phyloP scores from a whole-genome alignment of 2,797 vertebrate species.

The Labeo calbasu region DNA sequence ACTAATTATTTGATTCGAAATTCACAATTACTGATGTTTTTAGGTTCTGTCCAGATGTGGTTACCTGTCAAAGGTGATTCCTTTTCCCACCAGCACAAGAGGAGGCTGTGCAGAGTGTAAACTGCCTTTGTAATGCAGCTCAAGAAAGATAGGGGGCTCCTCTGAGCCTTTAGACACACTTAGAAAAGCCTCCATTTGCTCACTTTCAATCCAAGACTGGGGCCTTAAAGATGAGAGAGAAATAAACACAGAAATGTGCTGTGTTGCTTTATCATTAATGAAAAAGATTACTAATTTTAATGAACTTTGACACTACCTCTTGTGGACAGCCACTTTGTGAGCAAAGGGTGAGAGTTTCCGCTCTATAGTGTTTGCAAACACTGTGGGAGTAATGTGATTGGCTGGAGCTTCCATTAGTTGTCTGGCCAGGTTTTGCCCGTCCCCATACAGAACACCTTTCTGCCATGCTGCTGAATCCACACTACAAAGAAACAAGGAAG shows the following conservation, averaged over 20 bases:
- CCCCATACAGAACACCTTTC: slow-evolving; percentile 85
- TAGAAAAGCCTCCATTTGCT: slow-evolving; percentile 94
- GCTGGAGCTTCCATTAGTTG: slow-evolving; percentile 94
- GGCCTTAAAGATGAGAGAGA: slow-evolving; percentile 69
- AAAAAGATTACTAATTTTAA: neutral
- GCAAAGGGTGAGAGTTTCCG: slow-evolving; percentile 80
- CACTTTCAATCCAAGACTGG: slow-evolving; percentile 88
- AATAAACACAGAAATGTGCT: neutral
- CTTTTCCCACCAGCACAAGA: slow-evolving; percentile 92
- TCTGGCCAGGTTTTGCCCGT: slow-evolving; percentile 94
- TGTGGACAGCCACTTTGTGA: slow-evolving; percentile 78
- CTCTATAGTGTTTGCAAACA: slow-evolving; percentile 87
- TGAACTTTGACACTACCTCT: slow-evolving; percentile 75
- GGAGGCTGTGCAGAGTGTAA: slow-evolving; percentile 77
- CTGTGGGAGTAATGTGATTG: slow-evolving; percentile 90
- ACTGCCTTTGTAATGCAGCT: slow-evolving; percentile 90
- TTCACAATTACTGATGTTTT: neutral
- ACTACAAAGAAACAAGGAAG: slow-evolving; percentile 67
- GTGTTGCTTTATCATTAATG: neutral
- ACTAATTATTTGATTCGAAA: neutral
- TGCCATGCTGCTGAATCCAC: slow-evolving; percentile 81
- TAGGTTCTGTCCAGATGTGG: neutral
- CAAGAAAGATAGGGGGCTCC: slow-evolving; percentile 92
- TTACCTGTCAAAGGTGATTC: slow-evolving; percentile 97
- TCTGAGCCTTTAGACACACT: slow-evolving; percentile 95